phyloP scores from a whole-genome alignment of 2,113 vertebrate species.

The Trogon melanurus region DNA sequence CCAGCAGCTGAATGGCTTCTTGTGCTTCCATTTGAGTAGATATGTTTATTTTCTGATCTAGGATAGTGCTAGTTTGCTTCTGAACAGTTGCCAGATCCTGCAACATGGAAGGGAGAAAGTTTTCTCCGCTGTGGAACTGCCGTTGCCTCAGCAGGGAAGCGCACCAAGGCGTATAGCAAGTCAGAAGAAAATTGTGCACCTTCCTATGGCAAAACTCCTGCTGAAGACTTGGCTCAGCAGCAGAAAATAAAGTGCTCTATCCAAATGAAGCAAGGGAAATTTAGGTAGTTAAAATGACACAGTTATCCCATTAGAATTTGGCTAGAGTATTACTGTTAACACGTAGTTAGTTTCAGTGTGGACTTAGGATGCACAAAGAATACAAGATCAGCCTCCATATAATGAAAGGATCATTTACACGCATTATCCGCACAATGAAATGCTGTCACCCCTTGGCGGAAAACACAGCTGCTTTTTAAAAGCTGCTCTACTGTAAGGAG shows the following conservation, averaged over 20 bases:
- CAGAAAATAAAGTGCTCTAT: not conserved
- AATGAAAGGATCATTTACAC: slow-evolving; percentile 64
- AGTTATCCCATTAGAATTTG: slow-evolving; percentile 42
- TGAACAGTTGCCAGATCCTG: not conserved
- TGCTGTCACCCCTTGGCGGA: slow-evolving; percentile 38
- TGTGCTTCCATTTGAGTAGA: not conserved
- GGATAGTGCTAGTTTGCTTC: not conserved
- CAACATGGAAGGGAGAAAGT: not conserved
- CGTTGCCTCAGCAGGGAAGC: not conserved
- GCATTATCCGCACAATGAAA: slow-evolving; percentile 47
- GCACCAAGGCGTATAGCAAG: not conserved
- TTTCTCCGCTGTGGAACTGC: not conserved
- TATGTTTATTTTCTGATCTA: not conserved
- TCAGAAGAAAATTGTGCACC: not conserved
- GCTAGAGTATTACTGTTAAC: slow-evolving; percentile 21
- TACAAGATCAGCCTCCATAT: slow-evolving; percentile 36
- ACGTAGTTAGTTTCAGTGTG: slow-evolving; percentile 16
- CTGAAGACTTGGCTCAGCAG: not conserved
- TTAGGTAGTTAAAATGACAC: not conserved
- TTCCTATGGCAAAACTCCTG: not conserved
- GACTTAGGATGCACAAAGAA: slow-evolving; percentile 46
- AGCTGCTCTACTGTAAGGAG: slow-evolving; percentile 35
- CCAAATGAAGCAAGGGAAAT: not conserved
- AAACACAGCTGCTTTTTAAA: slow-evolving; percentile 59
- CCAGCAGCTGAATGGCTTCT: not conserved